phyloP scores from a whole-genome alignment of 2,888 invertebrate genomes.

The Campoletis raptor region DNA sequence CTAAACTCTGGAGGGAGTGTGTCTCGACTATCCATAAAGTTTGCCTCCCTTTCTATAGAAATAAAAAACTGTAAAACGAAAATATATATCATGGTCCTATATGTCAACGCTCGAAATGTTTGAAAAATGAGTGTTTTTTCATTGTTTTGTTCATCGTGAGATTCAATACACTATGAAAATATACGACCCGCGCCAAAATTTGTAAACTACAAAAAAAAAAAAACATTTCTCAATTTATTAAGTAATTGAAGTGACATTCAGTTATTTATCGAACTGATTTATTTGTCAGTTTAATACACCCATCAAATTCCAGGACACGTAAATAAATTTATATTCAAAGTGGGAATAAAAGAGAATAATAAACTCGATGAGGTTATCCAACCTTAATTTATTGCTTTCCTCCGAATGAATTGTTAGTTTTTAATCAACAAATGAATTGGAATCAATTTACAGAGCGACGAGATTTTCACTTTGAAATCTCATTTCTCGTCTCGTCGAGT shows the following conservation, averaged over 20 bases:
- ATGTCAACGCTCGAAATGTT: not conserved
- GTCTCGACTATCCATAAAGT: constrained; percentile 70
- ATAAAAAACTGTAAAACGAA: not conserved
- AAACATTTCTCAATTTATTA: not conserved
- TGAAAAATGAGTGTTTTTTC: not conserved
- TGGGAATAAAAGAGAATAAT: not conserved
- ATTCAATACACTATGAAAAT: not conserved
- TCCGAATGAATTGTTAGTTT: not conserved
- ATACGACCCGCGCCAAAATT: not conserved
- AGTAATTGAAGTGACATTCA: not conserved
- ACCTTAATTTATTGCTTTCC: not conserved
- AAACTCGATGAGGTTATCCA: constrained; percentile 4
- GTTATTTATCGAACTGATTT: not conserved
- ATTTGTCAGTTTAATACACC: not conserved
- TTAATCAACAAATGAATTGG: not conserved
- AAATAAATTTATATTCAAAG: not conserved
- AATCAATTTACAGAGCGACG: not conserved
- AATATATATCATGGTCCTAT: not conserved
- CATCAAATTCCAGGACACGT: not conserved
- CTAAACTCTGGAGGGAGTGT: constrained; percentile 51
- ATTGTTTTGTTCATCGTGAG: not conserved
- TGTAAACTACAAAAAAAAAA: not conserved
- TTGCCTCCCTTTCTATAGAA: not conserved
- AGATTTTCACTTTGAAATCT: constrained; percentile 5
- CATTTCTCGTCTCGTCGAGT: not conserved